Base-by-base conservation (phyloP, 2,888 invertebrate genomes). In the Drosophila paramelanica region DNA sequence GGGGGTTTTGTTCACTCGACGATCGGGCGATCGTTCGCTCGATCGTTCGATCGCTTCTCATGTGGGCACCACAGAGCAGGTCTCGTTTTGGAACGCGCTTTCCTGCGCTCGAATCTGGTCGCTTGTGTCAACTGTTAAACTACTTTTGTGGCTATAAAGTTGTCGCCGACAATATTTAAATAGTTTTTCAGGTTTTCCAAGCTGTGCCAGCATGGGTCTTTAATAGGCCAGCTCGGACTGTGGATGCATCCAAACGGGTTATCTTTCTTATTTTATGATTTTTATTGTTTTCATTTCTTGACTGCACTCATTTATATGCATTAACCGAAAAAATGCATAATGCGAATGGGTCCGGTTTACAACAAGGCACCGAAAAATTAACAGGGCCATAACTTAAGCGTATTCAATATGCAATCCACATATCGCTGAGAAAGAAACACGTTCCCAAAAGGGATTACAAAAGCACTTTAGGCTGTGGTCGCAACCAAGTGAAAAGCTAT, bases 301-400 rank as follows among this genome's bases (percentile, higher is more conserved):
- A 39, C 14, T 70, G 77, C 70, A 72, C 56, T 77, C 77, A 74
- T 77, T 73, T 65, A 66, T 68, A 76, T 76, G 67, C 61, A 56
- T 57, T 71, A 57, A 14, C 60, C 55, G 49, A 47, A 64, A 71
- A 50, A 52, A 43, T 72, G 50, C 58, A 66, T 73, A 49, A 50
- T 60, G 47, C 25, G 42, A 33, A 31, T 45, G 78, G 60, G 76
- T 81, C 86, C 82, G 79, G 82, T 83, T 82, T 78, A 66, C 53
- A 66, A 67, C 60, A 61, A 58, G 77, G 52, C 53, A 13, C 41
- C 31, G 27, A 43, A 51, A 65, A 68, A 60, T 62, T 38, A 60
- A 53, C 43, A 52, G 59, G 7, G 27, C 71, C 57, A 67, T 33
- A 51, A 49, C n/a, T 36, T 17, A n/a, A 5, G 11, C 5, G 17